Base-by-base conservation (phyloP, 1,140 invertebrate genomes). In the Atta colombica region DNA sequence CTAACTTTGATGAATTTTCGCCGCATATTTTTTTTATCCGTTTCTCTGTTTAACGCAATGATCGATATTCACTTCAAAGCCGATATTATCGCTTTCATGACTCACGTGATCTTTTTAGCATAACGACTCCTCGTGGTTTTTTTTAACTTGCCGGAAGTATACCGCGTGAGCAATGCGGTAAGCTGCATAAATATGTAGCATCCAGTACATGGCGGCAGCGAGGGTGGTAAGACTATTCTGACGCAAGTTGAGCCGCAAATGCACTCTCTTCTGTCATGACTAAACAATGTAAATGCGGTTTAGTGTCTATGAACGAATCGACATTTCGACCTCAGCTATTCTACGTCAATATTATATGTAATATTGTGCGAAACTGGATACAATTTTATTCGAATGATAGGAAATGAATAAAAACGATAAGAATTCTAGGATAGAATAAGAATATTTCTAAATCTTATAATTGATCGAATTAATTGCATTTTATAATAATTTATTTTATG, bases 271-370 rank as follows among this genome's bases (percentile, higher is more conserved):
- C 35, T 82, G 39, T 74, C 80, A 74, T 74, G 68, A 82, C 39
- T 82, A 74, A 82, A 82, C 68, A 82, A 82, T 82, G 55, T 12
- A 61, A 82, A 72, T 72, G 68, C 53, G 53, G 51, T 82, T 60
- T 82, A 74, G 35, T 60, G 60, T 74, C 25, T 51, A 49, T 35
- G 69, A 72, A 39, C 35, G 35, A 84, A 84, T 84, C 80, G 53
- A 82, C 80, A 4, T 60, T 82, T 49, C 28, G 45, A 84, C 28
- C 69, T 84, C 25, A 61, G 21, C 69, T 74, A 60, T 61, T 16
- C 21, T 60, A 28, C 68, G 69, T 84, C 80, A 75, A 58, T 81
- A 35, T 31, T 45, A 21, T 45, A 25, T 16, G 39, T 28, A 63
- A 69, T 16, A 51, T 25, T 25, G 25, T 55, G 31, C 21, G 16